These are phyloP conservation scores for Parambassis ranga DNA, from an alignment of 2,797 vertebrate genomes.

Conservation along the genomic window DNA sequence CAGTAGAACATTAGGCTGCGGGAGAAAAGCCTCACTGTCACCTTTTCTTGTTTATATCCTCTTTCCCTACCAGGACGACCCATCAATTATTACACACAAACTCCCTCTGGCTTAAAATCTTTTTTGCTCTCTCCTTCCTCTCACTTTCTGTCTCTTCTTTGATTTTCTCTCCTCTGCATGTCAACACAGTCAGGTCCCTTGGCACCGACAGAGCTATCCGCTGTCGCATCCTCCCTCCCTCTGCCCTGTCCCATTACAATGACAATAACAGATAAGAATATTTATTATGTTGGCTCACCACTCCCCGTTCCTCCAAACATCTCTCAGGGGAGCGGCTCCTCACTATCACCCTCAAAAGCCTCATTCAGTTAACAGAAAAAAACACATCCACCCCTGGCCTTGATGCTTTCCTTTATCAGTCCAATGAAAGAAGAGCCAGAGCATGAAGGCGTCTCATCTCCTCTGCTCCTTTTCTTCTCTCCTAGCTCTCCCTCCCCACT, in stretches of 20 bases:
- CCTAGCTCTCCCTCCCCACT: constrained; percentile 67
- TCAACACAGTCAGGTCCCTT: constrained; percentile 77
- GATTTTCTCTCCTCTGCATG: constrained; percentile 72
- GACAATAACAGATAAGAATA: constrained; percentile 82
- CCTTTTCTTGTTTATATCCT: constrained; percentile 70
- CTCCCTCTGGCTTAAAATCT: constrained; percentile 70
- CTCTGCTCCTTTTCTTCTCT: constrained; percentile 66
- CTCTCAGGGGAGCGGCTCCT: constrained; percentile 73
- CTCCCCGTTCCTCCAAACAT: constrained; percentile 77
- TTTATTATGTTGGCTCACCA: constrained; percentile 81
- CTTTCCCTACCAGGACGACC: constrained; percentile 59
- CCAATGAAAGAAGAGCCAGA: constrained; percentile 73
- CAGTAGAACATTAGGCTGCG: constrained; percentile 54
- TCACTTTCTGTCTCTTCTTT: constrained; percentile 63
- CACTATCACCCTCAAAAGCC: constrained; percentile 77
- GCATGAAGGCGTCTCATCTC: constrained; percentile 74
- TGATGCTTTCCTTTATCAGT: constrained; percentile 78
- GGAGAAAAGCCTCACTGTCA: constrained; percentile 68
- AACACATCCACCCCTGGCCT: constrained; percentile 72
- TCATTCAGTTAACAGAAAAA: constrained; percentile 71
- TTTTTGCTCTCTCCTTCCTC: constrained; percentile 33
- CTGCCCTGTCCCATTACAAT: constrained; percentile 79
- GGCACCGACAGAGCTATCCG: constrained; percentile 71
- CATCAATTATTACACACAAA: constrained; percentile 73
- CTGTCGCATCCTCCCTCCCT: constrained; percentile 69